Percentiles rank a stretch among this genome's conserved stretches.
phyloP scores from a whole-genome alignment of 1,140 invertebrate genomes.

The Druon quercuslanigerum region DNA sequence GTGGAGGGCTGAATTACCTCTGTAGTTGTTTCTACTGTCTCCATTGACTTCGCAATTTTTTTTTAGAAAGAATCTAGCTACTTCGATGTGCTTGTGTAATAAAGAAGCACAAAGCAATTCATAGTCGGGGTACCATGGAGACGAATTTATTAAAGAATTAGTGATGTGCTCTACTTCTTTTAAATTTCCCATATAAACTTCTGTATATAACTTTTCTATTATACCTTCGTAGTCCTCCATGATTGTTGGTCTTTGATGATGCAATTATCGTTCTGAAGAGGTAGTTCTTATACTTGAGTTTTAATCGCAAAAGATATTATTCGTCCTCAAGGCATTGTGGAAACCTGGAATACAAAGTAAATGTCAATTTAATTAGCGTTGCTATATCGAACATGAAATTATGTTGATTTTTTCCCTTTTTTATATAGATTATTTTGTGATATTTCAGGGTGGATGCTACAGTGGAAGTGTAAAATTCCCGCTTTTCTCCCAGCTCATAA shows the following conservation, averaged over 20 bases:
- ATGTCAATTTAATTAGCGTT: too few species aligned
- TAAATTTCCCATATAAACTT: not conserved
- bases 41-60: not conserved
- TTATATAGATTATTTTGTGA: too few species aligned
- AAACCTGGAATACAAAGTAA: too few species aligned
- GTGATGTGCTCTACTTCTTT: not conserved
- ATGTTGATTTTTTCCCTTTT: too few species aligned
- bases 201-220: not conserved
- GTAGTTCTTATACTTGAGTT: too few species aligned
- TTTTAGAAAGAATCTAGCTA: not conserved
- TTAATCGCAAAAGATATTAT: too few species aligned
- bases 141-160: not conserved
- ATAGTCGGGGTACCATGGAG: not conserved
- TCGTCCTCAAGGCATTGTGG: too few species aligned
- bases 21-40: not conserved
- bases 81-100: not conserved
- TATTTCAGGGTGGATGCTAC: too few species aligned
- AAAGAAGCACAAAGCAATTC: not conserved
- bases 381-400: too few species aligned
- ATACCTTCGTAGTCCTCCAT: not conserved
- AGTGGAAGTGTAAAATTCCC: too few species aligned
- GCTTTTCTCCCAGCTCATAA: too few species aligned
- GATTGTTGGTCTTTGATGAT: not conserved
- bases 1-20: constrained; percentile 2
- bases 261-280: too few species aligned